These are phyloP conservation scores for Pseudeuparius sepicola DNA, from an alignment of 2,888 invertebrate species.

Conservation along the genomic window DNA sequence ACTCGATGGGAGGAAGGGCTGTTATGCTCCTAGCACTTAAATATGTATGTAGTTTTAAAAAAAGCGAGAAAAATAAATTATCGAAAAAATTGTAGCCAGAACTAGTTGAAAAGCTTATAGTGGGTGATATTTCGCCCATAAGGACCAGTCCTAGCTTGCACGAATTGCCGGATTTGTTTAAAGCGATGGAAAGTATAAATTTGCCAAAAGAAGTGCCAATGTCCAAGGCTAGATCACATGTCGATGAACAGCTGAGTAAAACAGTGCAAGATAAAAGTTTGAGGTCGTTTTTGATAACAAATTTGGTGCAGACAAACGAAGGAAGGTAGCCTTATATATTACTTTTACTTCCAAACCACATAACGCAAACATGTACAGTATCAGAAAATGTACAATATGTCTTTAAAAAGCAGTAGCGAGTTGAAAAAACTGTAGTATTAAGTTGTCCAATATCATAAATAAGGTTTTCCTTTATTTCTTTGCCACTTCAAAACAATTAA, in stretches of 20 bases:
- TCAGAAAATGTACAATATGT: no score
- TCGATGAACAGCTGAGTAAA: slow-evolving; percentile 53
- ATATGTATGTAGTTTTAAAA: slow-evolving; percentile 42
- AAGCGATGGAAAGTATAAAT: slow-evolving; percentile 52
- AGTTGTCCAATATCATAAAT: no score
- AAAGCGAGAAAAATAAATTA: background rate
- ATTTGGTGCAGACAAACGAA: slow-evolving; percentile 49
- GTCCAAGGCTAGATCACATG: slow-evolving; percentile 57
- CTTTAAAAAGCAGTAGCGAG: no score
- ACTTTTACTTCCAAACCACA: background rate
- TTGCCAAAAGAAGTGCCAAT: slow-evolving; percentile 51
- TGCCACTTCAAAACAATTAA: no score
- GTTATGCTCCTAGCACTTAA: slow-evolving; percentile 76
- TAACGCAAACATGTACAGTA: background rate
- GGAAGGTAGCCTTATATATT: slow-evolving; percentile 30
- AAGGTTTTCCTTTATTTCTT: no score
- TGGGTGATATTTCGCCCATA: slow-evolving; percentile 65
- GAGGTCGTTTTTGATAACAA: slow-evolving; percentile 74
- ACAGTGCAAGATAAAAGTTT: slow-evolving; percentile 49
- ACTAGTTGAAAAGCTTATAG: slow-evolving; percentile 54
- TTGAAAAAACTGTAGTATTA: no score
- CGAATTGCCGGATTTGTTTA: slow-evolving; percentile 54
- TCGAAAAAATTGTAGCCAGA: slow-evolving; percentile 41
- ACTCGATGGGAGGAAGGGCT: slow-evolving; percentile 93
- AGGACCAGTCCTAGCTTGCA: slow-evolving; percentile 50